These are phyloP conservation scores for Leuciscus waleckii DNA, from an alignment of 2,797 vertebrate genomes.

Conservation along the genomic window DNA sequence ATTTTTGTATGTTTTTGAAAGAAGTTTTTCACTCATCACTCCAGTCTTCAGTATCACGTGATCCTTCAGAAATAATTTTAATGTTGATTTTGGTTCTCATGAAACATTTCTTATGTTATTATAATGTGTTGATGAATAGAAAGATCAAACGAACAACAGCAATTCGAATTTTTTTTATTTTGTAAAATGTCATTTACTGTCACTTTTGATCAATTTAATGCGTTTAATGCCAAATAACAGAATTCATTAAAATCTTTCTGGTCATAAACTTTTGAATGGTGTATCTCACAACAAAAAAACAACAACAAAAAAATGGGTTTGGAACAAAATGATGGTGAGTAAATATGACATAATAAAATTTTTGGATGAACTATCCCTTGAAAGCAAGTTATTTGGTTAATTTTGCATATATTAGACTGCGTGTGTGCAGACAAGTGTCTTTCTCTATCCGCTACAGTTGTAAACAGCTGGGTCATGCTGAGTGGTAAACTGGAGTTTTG, in stretches of 20 bases:
- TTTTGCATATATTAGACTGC: slow-evolving; percentile 21
- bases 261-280: neutral
- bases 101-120: neutral
- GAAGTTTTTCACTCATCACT: neutral
- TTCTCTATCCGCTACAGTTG: slow-evolving; percentile 40
- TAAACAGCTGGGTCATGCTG: slow-evolving; percentile 56
- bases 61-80: neutral
- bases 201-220: neutral
- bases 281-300: neutral
- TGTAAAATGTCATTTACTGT: neutral
- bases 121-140: neutral
- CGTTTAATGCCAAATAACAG: neutral
- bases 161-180: neutral
- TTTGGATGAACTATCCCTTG: neutral
- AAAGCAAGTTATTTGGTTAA: neutral
- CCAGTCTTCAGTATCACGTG: neutral
- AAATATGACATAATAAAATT: neutral
- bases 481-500: slow-evolving; percentile 45
- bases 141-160: neutral
- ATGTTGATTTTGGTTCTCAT: neutral
- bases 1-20: neutral
- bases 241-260: neutral
- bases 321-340: neutral
- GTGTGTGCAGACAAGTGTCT: slow-evolving; percentile 20
- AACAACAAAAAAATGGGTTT: neutral